Conservation (phyloP, 2,797 vertebrate genomes). For the Hydrophis major region DNA sequence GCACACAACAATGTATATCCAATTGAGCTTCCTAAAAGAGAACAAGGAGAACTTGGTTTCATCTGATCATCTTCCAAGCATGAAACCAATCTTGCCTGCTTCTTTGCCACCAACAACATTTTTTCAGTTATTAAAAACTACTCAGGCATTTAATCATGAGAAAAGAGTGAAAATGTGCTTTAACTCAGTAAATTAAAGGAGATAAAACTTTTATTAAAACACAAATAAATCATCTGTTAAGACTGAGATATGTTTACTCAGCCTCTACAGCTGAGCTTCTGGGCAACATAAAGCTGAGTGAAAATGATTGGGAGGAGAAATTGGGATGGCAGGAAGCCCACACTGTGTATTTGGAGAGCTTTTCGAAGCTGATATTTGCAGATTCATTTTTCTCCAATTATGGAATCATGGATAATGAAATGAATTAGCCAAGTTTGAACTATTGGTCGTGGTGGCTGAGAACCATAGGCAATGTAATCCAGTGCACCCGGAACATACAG, state of each 20-base stretch:
- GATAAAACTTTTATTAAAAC: constrained; percentile 30
- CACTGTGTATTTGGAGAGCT: not conserved
- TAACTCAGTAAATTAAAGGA: constrained; percentile 20
- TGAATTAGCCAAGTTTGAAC: not conserved
- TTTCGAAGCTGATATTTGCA: not conserved
- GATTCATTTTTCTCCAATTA: not conserved
- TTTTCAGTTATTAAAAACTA: constrained; percentile 19
- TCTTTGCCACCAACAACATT: not conserved
- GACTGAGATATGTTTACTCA: not conserved
- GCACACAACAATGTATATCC: not conserved
- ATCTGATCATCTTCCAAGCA: constrained; percentile 14
- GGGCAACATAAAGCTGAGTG: not conserved
- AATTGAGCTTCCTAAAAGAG: constrained; percentile 8
- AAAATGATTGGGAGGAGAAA: not conserved
- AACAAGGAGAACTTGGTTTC: not conserved
- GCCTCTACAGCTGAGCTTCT: not conserved
- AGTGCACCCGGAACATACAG: not conserved
- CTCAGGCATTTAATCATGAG: constrained; percentile 3
- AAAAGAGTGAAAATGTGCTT: constrained; percentile 5
- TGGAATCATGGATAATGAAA: not conserved
- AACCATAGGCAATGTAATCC: not conserved
- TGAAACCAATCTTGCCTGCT: constrained; percentile 6
- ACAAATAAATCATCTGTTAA: constrained; percentile 19
- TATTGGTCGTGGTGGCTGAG: not conserved
- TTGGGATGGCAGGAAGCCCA: constrained; percentile 5